Base-by-base conservation (phyloP, 2,113 vertebrate genomes). In the Dolichallabes microphthalmus region DNA sequence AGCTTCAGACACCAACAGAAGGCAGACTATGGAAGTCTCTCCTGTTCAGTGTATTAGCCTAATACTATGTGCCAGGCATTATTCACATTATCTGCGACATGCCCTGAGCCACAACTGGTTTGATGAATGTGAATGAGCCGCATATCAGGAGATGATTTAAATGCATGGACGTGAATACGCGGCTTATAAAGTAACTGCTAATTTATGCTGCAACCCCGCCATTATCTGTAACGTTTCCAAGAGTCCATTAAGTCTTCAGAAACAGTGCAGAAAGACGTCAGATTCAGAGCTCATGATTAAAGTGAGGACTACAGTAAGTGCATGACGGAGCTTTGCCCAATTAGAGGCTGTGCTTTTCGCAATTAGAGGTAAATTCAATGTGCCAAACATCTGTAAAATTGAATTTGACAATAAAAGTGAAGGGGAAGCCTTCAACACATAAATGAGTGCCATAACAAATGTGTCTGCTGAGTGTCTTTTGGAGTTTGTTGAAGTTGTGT, bases 221-320 rank as follows among this genome's bases (percentile, higher is more conserved):
- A 85, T 88, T 88, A 88, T 88, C 76, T 82, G 84, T 87, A 85
- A 86, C 82, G 88, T 87, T 82, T 85, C 82, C 81, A 76, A 63
- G 80, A 88, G 83, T 88, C 88, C 85, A 88, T 88, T 88, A 88
- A 85, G 85, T 85, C 88, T 85, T 85, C 82, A 88, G 76, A 85
- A 86, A 87, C 71, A 77, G 85, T 35, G 32, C 63, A 58, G 55
- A 76, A 86, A 84, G 71, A 82, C 7, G 82, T 55, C 82, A 76
- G 82, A 88, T 86, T 35, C 35, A 35, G 58, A 77, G 78, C 74
- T 63, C 32, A 52, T 85, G 86, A 85, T 87, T 85, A 88, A 88
- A 88, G 79, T 73, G 53, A 77, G 77, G 87, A 84, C 87, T 88
- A n/a, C n/a, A n/a, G n/a, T n/a, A 88, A 88, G 82, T 84, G 86